Evolutionary conservation across 2,797 vertebrate species (phyloP), one percentile per base, ranked within the genome.

Genomic region (Siniperca scherzeri): DNA sequence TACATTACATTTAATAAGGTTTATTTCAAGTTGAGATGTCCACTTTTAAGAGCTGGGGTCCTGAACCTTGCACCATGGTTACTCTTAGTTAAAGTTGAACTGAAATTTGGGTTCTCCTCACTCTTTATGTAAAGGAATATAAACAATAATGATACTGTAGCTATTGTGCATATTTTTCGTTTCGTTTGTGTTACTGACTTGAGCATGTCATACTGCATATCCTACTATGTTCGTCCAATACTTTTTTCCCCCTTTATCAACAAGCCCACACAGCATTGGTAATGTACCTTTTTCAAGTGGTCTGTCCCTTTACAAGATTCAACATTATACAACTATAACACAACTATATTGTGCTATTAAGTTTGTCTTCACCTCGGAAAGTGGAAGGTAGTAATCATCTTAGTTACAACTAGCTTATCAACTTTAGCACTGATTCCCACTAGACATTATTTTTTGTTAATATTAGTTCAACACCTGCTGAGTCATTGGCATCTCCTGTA

Each of bases 401-500:
- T 42, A 52, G 19, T 16, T 2, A 30, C 30, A 30, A 30, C 30
- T 11, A 48, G 25, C 19, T 22, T 33, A 7, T 52, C 44, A 52
- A 7, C 1, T 6, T 57, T 27, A 7, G 3, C 30, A 40, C 17
- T 7, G 30, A 64, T 33, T 56, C 30, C 52, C 40, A 40, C 14
- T 11, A 27, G 4, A 53, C 7, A 17, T 56, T 5, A 17, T 17
- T 38, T 66, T 33, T 30, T 67, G 27, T 67, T 57, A 7, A 9
- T 55, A 40, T 65, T 53, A 65, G 55, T 48, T 56, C 36, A 61
- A 33, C n/a, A 46, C 14, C 70, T 65, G 27, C 40, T 65, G 10
- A 59, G 8, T 77, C n/a, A 61, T 5, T n/a, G 46, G 1, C 36
- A 56, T 13, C 7, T 69, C 33, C 57, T 70, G 11, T 17, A 44